These are phyloP conservation scores for Heliconius himera DNA, from an alignment of 1,140 invertebrate genomes.

Conservation along the genomic window DNA sequence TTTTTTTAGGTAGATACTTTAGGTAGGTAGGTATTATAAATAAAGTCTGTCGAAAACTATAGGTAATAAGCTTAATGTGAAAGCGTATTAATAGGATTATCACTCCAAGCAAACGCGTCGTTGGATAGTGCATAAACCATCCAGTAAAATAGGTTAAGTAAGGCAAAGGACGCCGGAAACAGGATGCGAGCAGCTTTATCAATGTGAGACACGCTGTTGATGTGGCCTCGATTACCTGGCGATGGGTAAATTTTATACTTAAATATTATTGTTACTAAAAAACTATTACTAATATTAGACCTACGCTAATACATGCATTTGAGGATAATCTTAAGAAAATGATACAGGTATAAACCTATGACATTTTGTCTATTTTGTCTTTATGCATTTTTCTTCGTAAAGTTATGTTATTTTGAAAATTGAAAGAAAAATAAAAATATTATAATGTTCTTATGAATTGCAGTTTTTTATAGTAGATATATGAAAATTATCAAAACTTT, in stretches of 20 bases:
- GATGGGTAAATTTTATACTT: background rate
- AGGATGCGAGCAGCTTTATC: slow-evolving; percentile 92
- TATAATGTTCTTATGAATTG: too few species aligned
- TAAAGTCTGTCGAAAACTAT: background rate
- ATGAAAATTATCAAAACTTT: too few species aligned
- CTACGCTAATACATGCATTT: too few species aligned
- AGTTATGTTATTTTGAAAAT: too few species aligned
- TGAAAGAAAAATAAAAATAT: too few species aligned
- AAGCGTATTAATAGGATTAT: slow-evolving; percentile 80
- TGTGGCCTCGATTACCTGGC: slow-evolving; percentile 82
- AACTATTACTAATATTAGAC: background rate
- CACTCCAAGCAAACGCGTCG: slow-evolving; percentile 88
- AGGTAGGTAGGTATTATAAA: too few species aligned
- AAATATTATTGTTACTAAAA: background rate
- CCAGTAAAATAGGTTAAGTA: slow-evolving; percentile 95
- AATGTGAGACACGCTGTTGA: slow-evolving; percentile 94
- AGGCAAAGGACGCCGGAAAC: slow-evolving; percentile 92
- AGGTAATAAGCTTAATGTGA: slow-evolving; percentile 58
- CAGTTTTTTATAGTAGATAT: too few species aligned
- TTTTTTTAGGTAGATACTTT: too few species aligned
- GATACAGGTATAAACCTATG: too few species aligned
- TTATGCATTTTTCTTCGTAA: too few species aligned
- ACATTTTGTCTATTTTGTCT: too few species aligned
- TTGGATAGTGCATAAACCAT: slow-evolving; percentile 88
- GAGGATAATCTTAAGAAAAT: too few species aligned